A percentile compares a stretch with the other conserved stretches of the same genome.
These are phyloP conservation scores for Andrena marginata DNA, from an alignment of 2,888 invertebrate species.

Conservation along the genomic window DNA sequence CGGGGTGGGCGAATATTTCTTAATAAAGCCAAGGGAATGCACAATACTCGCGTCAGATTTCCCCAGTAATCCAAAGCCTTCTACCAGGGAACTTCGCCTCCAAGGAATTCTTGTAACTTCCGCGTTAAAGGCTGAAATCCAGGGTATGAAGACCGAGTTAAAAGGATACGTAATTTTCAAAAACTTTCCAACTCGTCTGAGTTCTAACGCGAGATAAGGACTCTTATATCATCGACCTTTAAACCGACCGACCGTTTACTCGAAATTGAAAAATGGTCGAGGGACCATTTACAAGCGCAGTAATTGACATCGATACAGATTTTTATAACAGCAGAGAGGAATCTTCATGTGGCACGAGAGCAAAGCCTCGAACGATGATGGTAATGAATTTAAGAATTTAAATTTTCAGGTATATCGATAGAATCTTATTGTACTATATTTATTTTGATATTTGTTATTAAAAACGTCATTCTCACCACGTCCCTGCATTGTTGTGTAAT, in stretches of 20 bases:
- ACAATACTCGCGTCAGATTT: neutral
- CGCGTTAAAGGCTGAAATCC: slow-evolving; percentile 8
- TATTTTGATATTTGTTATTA: neutral
- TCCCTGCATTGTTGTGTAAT: neutral
- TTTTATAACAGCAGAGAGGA: neutral
- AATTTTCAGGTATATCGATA: too few relatives aligned
- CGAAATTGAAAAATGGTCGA: neutral
- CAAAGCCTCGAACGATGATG: neutral
- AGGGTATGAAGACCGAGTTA: neutral
- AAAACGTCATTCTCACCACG: neutral
- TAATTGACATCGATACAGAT: slow-evolving; percentile 9
- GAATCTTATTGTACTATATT: too few relatives aligned
- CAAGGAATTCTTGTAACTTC: neutral
- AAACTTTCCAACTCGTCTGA: neutral
- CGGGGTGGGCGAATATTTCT: neutral
- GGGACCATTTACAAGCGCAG: neutral
- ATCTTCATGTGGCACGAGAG: neutral
- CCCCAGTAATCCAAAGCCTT: neutral
- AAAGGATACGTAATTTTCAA: slow-evolving; percentile 4
- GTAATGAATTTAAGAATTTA: neutral
- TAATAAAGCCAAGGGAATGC: slow-evolving; percentile 7
- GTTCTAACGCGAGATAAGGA: neutral
- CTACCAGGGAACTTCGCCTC: neutral
- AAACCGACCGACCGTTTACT: slow-evolving; percentile 7
- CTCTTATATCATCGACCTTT: neutral